phyloP scores from a whole-genome alignment of 2,113 vertebrate genomes.

The Cryptomyrus ogoouensis region DNA sequence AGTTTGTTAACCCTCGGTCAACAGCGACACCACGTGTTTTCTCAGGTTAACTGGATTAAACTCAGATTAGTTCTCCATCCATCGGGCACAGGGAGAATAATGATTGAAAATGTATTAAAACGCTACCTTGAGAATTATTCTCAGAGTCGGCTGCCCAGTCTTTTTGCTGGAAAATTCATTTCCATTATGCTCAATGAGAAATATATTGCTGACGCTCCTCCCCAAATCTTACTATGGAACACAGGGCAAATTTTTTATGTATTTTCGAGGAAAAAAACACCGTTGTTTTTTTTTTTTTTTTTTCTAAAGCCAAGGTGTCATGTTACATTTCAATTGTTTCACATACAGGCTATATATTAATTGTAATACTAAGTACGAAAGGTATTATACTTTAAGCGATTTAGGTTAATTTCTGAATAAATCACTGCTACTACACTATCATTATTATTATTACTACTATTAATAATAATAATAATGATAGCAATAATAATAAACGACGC shows the following conservation, averaged over 20 bases:
- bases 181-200: background rate
- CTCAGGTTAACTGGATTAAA: background rate
- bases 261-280: background rate
- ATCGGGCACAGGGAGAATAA: background rate
- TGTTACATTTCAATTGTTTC: background rate
- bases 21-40: conserved; percentile 4
- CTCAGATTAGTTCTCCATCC: background rate
- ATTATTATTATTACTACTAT: too few species aligned
- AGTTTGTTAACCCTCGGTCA: background rate
- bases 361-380: background rate
- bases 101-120: background rate
- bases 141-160: background rate
- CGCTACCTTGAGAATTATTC: background rate
- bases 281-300: too few species aligned
- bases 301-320: background rate
- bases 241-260: background rate
- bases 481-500: too few species aligned
- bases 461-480: too few species aligned
- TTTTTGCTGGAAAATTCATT: background rate
- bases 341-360: background rate
- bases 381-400: background rate
- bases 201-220: background rate
- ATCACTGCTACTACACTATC: background rate
- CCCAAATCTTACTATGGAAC: background rate
- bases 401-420: background rate